Percentiles rank a stretch among this genome's conserved stretches.
These are phyloP conservation scores for Aquatica leii DNA, from an alignment of 2,888 invertebrate species.

Conservation along the genomic window DNA sequence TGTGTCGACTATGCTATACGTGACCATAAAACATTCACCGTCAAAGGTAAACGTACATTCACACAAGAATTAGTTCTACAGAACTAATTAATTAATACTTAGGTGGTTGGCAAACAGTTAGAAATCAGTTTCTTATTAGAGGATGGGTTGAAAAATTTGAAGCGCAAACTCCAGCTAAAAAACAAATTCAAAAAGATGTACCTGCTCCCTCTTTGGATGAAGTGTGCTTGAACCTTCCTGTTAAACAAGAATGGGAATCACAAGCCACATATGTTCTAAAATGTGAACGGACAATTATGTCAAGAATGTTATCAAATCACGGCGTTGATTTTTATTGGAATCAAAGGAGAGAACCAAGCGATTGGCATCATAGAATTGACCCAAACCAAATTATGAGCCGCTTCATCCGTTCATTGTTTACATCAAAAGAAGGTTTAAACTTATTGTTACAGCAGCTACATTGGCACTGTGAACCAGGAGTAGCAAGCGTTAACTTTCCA, in stretches of 20 bases:
- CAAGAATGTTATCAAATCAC: conserved; percentile 79
- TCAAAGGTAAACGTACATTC: conserved; percentile 64
- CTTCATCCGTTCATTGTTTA: conserved; percentile 87
- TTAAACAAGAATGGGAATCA: conserved; percentile 58
- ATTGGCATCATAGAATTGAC: conserved; percentile 70
- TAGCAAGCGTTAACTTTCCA: conserved; percentile 83
- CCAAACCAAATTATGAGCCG: conserved; percentile 79
- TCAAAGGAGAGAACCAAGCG: conserved; percentile 81
- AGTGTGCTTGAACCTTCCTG: conserved; percentile 56
- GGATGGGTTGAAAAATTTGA: conserved; percentile 79
- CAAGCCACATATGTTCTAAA: conserved; percentile 64
- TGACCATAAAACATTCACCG: conserved; percentile 73
- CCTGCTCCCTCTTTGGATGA: conserved; percentile 50
- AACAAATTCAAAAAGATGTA: conserved; percentile 8
- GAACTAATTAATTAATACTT: too few relatives aligned
- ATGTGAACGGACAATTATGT: conserved; percentile 71
- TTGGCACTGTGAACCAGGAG: conserved; percentile 85
- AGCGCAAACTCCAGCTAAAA: conserved; percentile 39
- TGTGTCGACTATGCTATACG: conserved; percentile 72
- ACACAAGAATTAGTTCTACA: too few relatives aligned
- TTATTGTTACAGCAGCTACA: conserved; percentile 81
- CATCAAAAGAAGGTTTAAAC: conserved; percentile 90
- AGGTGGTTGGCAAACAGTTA: conserved; percentile 76
- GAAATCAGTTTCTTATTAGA: conserved; percentile 72
- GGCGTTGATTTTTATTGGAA: conserved; percentile 92